A percentile compares a stretch with the other conserved stretches of the same genome.
These are phyloP conservation scores for Ctenopoma kingsleyae DNA, from an alignment of 2,797 vertebrate genomes.

Conservation along the genomic window DNA sequence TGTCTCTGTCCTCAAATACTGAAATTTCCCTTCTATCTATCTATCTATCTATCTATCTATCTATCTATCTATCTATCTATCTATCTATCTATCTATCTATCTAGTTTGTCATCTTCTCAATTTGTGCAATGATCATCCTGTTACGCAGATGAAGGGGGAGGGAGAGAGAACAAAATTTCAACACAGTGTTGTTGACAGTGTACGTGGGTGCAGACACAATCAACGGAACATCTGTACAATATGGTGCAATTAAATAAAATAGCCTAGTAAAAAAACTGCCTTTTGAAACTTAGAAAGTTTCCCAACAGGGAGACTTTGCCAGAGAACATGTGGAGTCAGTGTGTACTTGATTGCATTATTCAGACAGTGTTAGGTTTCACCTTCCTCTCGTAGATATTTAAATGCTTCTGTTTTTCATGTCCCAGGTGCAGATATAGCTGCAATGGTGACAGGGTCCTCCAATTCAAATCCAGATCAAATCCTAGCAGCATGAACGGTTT, in stretches of 20 bases:
- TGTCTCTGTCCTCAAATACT: background rate
- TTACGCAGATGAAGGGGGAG: no score
- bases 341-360: no score
- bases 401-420: background rate
- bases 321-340: background rate
- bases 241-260: background rate
- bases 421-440: background rate
- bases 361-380: background rate
- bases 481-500: background rate
- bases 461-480: background rate
- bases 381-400: background rate
- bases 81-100: no score
- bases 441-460: background rate
- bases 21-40: no score
- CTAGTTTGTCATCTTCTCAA: background rate
- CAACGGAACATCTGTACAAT: accelerated
- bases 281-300: background rate
- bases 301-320: background rate
- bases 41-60: no score
- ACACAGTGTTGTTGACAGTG: background rate
- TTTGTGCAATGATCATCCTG: background rate
- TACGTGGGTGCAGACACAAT: background rate
- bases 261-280: background rate
- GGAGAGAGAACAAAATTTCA: background rate
- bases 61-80: no score